These are phyloP conservation scores for Phaenicophaeus curvirostris DNA, from an alignment of 2,797 vertebrate genomes.

Conservation along the genomic window DNA sequence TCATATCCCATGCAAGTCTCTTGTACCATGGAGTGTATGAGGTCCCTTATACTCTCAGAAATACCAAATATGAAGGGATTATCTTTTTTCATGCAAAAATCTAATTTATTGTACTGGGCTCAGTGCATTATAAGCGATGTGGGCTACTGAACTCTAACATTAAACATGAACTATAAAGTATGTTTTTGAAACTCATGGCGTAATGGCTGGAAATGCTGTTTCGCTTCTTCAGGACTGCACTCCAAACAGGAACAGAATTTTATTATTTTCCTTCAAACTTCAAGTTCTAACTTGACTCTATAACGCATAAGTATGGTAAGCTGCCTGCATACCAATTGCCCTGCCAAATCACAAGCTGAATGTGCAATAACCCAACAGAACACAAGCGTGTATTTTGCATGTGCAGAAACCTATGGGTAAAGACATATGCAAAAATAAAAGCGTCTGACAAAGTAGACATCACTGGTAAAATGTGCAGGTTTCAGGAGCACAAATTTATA, in stretches of 20 bases:
- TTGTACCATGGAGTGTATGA: slow-evolving; percentile 47
- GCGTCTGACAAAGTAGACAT: not conserved
- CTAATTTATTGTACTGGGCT: slow-evolving; percentile 59
- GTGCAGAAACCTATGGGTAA: not conserved
- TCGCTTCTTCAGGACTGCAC: not conserved
- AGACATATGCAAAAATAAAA: not conserved
- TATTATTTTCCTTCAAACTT: not conserved
- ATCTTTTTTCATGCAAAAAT: slow-evolving; percentile 60
- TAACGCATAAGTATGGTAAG: not conserved
- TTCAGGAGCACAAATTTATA: not conserved
- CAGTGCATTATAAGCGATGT: slow-evolving; percentile 11
- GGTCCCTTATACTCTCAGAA: not conserved
- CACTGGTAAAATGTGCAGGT: not conserved
- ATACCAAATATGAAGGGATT: not conserved
- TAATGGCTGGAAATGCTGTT: not conserved
- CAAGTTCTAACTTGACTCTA: not conserved
- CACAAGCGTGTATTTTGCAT: not conserved
- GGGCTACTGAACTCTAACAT: not conserved
- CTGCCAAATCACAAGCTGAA: not conserved
- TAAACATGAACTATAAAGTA: not conserved
- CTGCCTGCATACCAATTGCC: rapidly evolving
- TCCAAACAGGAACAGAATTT: not conserved
- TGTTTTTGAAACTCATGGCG: not conserved
- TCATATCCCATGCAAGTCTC: slow-evolving; percentile 50
- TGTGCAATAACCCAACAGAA: not conserved